phyloP scores from a whole-genome alignment of 2,888 invertebrate species.

The Diarsia rubi region DNA sequence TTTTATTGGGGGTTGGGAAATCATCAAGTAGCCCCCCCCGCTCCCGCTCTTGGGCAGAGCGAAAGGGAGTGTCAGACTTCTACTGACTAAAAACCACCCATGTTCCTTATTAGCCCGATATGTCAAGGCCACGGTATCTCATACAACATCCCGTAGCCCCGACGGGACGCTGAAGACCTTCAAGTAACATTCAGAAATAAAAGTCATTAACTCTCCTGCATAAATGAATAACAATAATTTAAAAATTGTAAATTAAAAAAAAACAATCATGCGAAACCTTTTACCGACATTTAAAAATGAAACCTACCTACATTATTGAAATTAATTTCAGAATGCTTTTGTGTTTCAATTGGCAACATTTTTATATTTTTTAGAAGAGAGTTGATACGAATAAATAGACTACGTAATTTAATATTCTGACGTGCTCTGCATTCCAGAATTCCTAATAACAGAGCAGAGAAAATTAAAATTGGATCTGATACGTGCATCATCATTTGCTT shows the following conservation, averaged over 20 bases:
- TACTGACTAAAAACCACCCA: too few species aligned
- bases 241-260: not conserved
- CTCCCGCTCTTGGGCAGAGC: too few species aligned
- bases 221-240: not conserved
- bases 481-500: not conserved
- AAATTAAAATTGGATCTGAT: slow-evolving; percentile 9
- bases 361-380: not conserved
- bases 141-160: too few species aligned
- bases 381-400: not conserved
- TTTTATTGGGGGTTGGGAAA: too few species aligned
- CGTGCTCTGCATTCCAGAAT: not conserved
- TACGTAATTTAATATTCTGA: not conserved
- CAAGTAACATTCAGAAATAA: not conserved
- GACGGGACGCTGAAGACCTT: too few species aligned
- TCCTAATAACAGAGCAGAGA: not conserved
- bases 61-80: too few species aligned
- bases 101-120: too few species aligned
- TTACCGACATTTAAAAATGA: not conserved
- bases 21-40: too few species aligned
- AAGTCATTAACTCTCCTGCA: not conserved
- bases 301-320: not conserved
- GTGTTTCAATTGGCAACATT: not conserved
- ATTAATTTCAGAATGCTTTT: not conserved
- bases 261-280: not conserved
- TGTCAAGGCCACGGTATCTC: too few species aligned